A percentile compares a stretch with the other conserved stretches of the same genome.
Evolutionary conservation across 2,113 vertebrate genomes (phyloP).

Genomic region (Talpa occidentalis): DNA sequence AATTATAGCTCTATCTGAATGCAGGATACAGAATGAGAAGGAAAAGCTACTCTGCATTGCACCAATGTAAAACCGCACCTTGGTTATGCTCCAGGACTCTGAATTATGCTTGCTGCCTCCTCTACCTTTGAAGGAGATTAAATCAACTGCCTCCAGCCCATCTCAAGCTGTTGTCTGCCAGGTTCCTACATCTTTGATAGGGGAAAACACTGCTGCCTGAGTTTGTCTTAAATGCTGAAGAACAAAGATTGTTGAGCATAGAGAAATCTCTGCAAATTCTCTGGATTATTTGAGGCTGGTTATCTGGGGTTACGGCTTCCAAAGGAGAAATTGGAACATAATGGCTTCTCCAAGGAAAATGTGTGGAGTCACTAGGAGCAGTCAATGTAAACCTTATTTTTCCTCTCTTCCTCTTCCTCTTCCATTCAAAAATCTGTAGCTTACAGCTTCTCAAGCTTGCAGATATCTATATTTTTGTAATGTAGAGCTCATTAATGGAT

Average conservation of each 20-base stretch:
- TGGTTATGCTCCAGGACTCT: not conserved
- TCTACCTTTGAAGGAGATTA: not conserved
- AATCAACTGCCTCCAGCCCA: not conserved
- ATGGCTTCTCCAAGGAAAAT: not conserved
- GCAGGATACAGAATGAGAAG: not conserved
- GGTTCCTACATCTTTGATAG: conserved; percentile 9
- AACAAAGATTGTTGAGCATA: conserved; percentile 1
- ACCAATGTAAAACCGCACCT: not conserved
- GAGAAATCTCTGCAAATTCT: conserved; percentile 13
- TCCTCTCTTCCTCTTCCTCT: not conserved
- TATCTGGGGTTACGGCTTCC: not conserved
- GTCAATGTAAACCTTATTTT: not conserved
- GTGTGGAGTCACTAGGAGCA: not conserved
- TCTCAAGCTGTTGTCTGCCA: not conserved
- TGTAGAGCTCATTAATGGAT: not conserved
- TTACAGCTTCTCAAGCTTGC: not conserved
- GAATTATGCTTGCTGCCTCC: not conserved
- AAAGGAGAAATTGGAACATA: conserved; percentile 14
- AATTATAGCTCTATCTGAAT: not conserved
- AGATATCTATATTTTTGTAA: not conserved
- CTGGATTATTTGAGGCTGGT: not conserved
- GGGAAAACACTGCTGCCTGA: not conserved
- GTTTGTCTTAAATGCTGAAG: not conserved
- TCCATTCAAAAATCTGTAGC: not conserved
- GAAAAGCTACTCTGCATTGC: not conserved